These are phyloP conservation scores for Eurypyga helias DNA, from an alignment of 2,113 vertebrate genomes.

Conservation along the genomic window DNA sequence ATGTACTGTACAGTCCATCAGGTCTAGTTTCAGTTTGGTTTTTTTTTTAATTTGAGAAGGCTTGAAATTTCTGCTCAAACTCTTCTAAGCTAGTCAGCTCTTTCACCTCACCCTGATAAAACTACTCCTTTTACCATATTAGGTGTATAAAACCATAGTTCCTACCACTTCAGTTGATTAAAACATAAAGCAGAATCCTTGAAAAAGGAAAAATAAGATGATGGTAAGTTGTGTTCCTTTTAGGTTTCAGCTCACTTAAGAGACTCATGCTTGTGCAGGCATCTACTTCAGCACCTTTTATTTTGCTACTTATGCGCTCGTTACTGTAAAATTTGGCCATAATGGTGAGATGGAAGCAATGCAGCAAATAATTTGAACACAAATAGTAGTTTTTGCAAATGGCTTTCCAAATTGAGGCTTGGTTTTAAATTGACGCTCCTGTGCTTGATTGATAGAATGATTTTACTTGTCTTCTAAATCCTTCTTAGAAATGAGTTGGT, in stretches of 20 bases:
- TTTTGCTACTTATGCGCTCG: background rate
- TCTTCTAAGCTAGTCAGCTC: background rate
- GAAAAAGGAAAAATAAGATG: background rate
- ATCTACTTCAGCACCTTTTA: background rate
- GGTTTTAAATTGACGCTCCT: background rate
- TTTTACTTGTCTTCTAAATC: background rate
- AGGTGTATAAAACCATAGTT: background rate
- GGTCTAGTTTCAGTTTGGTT: too few relatives aligned
- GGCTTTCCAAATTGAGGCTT: background rate
- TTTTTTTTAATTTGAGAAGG: background rate
- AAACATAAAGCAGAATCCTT: background rate
- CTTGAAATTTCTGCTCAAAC: background rate
- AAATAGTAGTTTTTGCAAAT: background rate
- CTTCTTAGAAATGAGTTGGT: background rate
- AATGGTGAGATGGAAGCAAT: background rate
- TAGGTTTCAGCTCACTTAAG: background rate
- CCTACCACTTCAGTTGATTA: background rate
- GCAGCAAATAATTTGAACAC: background rate
- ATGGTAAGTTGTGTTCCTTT: background rate
- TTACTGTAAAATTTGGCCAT: background rate
- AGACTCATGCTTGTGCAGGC: background rate
- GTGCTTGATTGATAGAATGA: background rate
- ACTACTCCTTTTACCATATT: background rate
- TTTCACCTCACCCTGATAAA: background rate
- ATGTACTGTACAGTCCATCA: background rate